Evolutionary conservation across 1,140 invertebrate species (phyloP), one percentile per base, ranked within the genome.

Genomic region (Drosophila guanche): DNA sequence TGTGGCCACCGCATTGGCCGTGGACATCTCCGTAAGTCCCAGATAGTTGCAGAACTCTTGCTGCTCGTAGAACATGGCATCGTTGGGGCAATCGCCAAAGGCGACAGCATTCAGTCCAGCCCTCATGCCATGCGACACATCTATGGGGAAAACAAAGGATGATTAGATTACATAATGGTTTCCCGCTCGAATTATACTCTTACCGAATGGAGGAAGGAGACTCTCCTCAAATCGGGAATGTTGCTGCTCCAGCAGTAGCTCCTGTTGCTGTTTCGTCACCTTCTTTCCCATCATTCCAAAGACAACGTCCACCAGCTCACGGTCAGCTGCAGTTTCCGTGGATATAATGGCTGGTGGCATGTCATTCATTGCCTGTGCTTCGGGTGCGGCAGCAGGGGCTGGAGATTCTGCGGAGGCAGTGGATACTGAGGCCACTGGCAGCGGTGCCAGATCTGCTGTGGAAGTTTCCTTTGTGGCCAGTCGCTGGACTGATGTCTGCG

Each of bases 11-110:
- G 86, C 86, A 55, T 85, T 90, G 1, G 89, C 86, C 4, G 85
- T 91, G 5, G 89, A 72, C 37, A 85, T 47, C 37, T 83, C 89
- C 0, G 90, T 90, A 1, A 91, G 79, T 0, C 90, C 90, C 10
- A 91, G 46, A 51, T 91, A 91, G 60, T 85, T 91, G 60, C 89
- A 91, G 47, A 91, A 91, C 43, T 91, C 89, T 10, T 91, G 89
- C 52, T 91, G 90, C 56, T 91, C 69, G 73, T 77, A 84, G 12
- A 81, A 70, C 50, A 81, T 68, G 0, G 37, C 52, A n/a, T 79
- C 61, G 4, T 62, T 70, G 5, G 69, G 61, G n/a, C 50, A 66
- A 23, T 71, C 63, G 8, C 20, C 27, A 43, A 40, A 59, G n/a
- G 51, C 22, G 4, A 33, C 14, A 5, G 25, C 33, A 10, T 37